Percentiles rank a stretch among this genome's conserved stretches.
Evolutionary conservation across 2,888 invertebrate genomes (phyloP).

Genomic region (Epistrophella euchroma): DNA sequence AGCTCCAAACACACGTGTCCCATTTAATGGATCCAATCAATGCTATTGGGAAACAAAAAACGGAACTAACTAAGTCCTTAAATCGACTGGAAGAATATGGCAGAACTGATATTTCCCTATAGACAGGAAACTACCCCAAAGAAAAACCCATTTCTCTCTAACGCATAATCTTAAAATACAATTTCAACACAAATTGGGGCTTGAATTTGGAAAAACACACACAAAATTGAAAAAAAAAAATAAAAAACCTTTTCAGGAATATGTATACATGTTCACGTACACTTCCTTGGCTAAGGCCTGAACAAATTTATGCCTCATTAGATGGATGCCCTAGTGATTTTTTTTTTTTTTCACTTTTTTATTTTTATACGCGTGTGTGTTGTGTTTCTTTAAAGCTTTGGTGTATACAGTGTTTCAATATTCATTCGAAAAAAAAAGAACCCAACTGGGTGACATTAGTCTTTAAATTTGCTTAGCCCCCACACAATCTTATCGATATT

Average conservation of each 20-base stretch:
- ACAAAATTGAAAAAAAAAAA: not conserved
- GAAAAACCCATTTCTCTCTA: constrained; percentile 6
- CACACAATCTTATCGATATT: constrained; percentile 30
- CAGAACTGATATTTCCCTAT: constrained; percentile 55
- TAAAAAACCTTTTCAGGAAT: constrained; percentile 15
- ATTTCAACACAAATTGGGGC: constrained; percentile 45
- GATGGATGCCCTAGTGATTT: constrained; percentile 51
- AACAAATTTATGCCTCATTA: constrained; percentile 62
- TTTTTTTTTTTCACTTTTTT: constrained; percentile 2
- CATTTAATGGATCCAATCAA: constrained; percentile 42
- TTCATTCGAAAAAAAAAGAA: constrained; percentile 32
- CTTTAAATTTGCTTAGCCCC: constrained; percentile 41
- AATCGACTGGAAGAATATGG: constrained; percentile 50
- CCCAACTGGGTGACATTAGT: constrained; percentile 54
- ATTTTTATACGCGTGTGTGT: constrained; percentile 15
- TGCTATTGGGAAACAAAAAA: constrained; percentile 25
- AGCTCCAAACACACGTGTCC: not conserved
- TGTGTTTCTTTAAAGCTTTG: constrained; percentile 30
- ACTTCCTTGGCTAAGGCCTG: constrained; percentile 25
- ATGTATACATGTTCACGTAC: not conserved
- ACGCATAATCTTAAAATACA: constrained; percentile 35
- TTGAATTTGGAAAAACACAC: constrained; percentile 29
- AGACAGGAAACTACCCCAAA: constrained; percentile 46
- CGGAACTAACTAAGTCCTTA: constrained; percentile 55
- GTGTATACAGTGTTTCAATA: constrained; percentile 44